Conservation (phyloP, 1,140 invertebrate genomes). For the Apis florea region DNA sequence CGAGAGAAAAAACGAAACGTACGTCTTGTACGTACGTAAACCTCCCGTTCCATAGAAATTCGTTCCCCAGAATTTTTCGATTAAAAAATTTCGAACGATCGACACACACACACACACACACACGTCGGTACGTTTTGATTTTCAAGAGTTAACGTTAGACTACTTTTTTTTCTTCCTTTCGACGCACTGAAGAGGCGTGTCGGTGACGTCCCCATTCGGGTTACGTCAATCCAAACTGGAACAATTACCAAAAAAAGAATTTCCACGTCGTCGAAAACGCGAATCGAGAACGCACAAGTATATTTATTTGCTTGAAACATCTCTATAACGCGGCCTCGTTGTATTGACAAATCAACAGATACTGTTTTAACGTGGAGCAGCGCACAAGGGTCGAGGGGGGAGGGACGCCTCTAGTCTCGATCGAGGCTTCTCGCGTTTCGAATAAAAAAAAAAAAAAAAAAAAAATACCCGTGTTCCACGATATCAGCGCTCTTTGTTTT, state of each 20-base stretch:
- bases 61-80: not conserved
- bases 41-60: not conserved
- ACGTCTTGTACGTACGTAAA: no score
- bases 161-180: not conserved
- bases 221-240: not conserved
- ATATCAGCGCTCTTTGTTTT: conserved; percentile 40
- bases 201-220: not conserved
- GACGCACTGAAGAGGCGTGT: not conserved
- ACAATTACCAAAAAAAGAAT: conserved; percentile 22
- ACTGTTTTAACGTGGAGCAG: conserved; percentile 13
- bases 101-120: no score
- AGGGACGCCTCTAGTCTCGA: conserved; percentile 45
- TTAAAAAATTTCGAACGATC: not conserved
- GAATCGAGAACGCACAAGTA: not conserved
- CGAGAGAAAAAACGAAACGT: not conserved
- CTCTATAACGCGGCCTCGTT: conserved; percentile 33
- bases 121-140: not conserved
- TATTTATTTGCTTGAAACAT: conserved; percentile 13
- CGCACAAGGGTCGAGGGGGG: conserved; percentile 18
- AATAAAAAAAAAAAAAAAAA: not conserved
- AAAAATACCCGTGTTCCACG: not conserved
- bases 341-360: conserved; percentile 43
- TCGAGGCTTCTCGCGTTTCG: conserved; percentile 60
- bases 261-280: not conserved
- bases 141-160: not conserved